Base-by-base conservation (phyloP, 2,888 invertebrate genomes). In the Epistrophella euchroma region DNA sequence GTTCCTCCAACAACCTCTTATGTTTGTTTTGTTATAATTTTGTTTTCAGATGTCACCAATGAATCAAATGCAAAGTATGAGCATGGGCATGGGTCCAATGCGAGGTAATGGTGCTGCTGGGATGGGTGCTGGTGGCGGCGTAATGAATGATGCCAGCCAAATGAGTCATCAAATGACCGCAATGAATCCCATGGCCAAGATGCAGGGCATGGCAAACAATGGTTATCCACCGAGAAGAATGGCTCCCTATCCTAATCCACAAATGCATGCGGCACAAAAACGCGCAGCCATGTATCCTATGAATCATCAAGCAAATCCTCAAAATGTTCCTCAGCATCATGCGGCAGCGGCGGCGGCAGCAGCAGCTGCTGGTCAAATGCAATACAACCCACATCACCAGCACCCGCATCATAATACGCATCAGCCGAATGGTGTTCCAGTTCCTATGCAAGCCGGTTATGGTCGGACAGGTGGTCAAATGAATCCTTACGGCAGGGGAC, bases 261-360 rank as follows among this genome's bases (percentile, higher is more conserved):
- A 96, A 79, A 96, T 97, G 96, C 96, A 97, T 91, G 96, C 97
- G 95, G 94, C 95, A 76, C 96, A 96, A 90, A 96, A 97, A 89
- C 94, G 92, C 32, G 90, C 88, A 11, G 80, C 85, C 52, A 91
- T 92, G 91, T 92, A 92, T 88, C 91, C 92, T 55, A 89, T 89
- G 88, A 88, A 96, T 90, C 95, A 86, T 77, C 82, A 86, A 47
- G 81, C 94, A 88, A 92, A 92, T 88, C 95, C 95, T 90, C 94
- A 94, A 91, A 94, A 93, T 88, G 93, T 93, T 87, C 92, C 92
- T 89, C 92, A 92, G 73, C 91, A 90, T 73, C 88, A 88, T 82
- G 85, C 85, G 89, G 82, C 79, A 45, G 82, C 84, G 78, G 84
- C 87, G 79, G 83, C 90, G 88, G 80, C 91, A 91, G 88, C 90